A percentile compares a stretch with the other conserved stretches of the same genome.
Evolutionary conservation across 2,888 invertebrate species (phyloP).

Genomic region (Machimus rusticus): DNA sequence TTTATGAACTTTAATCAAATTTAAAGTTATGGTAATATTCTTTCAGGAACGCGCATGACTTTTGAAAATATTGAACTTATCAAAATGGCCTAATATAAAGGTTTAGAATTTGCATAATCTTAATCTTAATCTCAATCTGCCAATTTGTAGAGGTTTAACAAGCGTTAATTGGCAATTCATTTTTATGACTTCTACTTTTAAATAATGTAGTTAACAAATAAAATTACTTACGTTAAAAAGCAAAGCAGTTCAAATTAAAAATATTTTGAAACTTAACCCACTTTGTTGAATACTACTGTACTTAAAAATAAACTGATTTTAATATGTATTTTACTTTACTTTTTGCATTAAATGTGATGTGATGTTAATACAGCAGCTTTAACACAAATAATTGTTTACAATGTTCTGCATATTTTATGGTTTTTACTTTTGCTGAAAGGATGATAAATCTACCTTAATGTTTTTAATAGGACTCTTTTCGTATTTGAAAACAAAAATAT

Average conservation of each 20-base stretch:
- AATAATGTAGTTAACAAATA: neutral
- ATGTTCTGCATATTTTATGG: too few relatives aligned
- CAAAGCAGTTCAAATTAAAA: neutral
- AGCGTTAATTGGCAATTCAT: neutral
- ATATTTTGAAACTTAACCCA: neutral
- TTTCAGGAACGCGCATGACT: neutral
- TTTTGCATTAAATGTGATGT: too few relatives aligned
- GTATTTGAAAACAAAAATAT: too few relatives aligned
- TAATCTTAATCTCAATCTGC: neutral
- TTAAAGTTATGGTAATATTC: neutral
- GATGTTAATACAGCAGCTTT: too few relatives aligned
- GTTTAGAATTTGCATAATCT: neutral
- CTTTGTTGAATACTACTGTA: neutral
- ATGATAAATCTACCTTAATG: too few relatives aligned
- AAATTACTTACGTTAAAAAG: neutral
- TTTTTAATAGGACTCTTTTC: too few relatives aligned
- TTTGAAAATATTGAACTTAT: neutral
- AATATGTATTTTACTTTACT: too few relatives aligned
- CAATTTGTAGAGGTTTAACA: neutral
- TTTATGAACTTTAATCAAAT: neutral
- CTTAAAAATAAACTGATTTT: neutral
- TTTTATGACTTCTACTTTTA: neutral
- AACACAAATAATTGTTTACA: too few relatives aligned
- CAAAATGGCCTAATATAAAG: neutral
- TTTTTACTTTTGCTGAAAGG: too few relatives aligned